These are phyloP conservation scores for Podarcis siculus DNA, from an alignment of 2,797 vertebrate genomes.

Conservation along the genomic window DNA sequence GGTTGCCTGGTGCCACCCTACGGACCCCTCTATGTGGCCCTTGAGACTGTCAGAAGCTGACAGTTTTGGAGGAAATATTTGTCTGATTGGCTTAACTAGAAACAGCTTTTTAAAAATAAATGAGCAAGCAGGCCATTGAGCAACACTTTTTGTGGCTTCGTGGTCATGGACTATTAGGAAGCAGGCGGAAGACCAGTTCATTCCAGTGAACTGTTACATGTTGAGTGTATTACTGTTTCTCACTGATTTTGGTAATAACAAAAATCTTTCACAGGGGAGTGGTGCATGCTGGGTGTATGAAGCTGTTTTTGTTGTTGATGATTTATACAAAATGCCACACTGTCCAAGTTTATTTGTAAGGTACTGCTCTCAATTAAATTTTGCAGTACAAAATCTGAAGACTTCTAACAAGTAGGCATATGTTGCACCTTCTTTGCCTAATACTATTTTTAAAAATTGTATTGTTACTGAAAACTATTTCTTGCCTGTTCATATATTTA, in stretches of 20 bases:
- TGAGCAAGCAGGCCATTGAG: background rate
- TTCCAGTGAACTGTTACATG: background rate
- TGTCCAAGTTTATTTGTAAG: background rate
- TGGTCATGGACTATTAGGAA: background rate
- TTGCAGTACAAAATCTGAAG: background rate
- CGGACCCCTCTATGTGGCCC: background rate
- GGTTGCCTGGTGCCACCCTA: background rate
- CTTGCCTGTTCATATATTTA: background rate
- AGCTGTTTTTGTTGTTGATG: background rate
- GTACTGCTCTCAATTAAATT: background rate
- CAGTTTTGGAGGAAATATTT: background rate
- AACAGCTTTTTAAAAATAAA: background rate
- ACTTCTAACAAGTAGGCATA: background rate
- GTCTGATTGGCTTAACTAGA: background rate
- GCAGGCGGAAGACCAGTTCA: background rate
- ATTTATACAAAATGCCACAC: background rate
- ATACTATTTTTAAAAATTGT: background rate
- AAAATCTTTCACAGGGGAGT: background rate
- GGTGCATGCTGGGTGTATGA: background rate
- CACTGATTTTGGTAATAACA: background rate
- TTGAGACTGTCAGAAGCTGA: background rate
- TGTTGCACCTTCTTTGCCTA: background rate
- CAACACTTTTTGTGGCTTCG: background rate
- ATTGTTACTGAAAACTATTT: background rate
- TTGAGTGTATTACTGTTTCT: background rate